phyloP scores from a whole-genome alignment of 1,140 invertebrate species.

The Meloidogyne floridensis region DNA sequence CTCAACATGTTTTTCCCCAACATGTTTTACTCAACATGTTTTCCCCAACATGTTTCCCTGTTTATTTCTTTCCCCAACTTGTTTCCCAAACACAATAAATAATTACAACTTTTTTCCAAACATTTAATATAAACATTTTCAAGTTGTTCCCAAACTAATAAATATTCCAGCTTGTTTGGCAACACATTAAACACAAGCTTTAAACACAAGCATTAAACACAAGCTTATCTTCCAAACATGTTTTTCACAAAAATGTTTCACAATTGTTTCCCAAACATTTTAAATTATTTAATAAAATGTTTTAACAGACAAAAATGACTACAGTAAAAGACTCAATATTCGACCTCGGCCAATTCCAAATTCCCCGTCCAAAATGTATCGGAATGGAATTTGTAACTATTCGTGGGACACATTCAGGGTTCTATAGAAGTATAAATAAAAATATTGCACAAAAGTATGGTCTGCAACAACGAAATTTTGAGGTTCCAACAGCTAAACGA shows the following conservation, averaged over 20 bases:
- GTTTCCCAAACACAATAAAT: background rate
- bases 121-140: background rate
- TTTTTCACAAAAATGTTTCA: background rate
- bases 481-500: background rate
- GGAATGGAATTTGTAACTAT: constrained; percentile 61
- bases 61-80: background rate
- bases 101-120: background rate
- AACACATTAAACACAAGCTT: too few species aligned
- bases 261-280: too few species aligned
- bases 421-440: constrained; percentile 45
- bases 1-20: too few species aligned
- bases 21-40: too few species aligned
- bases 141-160: too few species aligned
- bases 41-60: too few species aligned
- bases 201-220: too few species aligned
- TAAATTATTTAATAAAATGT: background rate
- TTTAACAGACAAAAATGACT: background rate
- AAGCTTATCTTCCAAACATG: too few species aligned
- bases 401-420: constrained; percentile 57
- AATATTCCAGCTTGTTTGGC: too few species aligned
- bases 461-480: constrained; percentile 6
- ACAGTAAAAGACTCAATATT: background rate
- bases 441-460: constrained; percentile 34
- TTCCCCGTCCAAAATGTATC: constrained; percentile 58
- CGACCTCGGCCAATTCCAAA: constrained; percentile 48